Percentiles rank a stretch among this genome's conserved stretches.
Evolutionary conservation across 2,113 vertebrate genomes (phyloP).

Genomic region (Philantomba maxwellii): DNA sequence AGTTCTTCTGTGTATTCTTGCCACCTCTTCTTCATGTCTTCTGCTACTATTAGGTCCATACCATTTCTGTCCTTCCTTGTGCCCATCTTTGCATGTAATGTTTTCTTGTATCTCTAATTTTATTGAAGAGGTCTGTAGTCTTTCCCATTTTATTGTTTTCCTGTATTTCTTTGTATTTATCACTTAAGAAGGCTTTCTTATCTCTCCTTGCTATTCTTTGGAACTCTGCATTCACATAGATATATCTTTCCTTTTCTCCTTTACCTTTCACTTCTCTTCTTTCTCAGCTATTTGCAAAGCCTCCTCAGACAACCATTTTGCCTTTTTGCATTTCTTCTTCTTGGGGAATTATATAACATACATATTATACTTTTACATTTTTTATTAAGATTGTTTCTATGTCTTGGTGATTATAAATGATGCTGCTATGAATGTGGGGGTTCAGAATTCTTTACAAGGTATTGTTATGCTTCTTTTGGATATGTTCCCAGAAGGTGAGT

Average conservation of each 20-base stretch:
- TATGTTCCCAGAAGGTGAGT: not conserved
- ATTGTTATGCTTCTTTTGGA: not conserved
- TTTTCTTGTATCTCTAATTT: accelerated
- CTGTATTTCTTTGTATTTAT: not conserved
- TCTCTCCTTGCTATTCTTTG: not conserved
- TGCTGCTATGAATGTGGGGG: not conserved
- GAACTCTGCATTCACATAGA: not conserved
- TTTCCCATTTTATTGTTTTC: not conserved
- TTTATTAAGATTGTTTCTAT: not conserved
- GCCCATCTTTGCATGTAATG: not conserved
- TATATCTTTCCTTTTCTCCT: not conserved
- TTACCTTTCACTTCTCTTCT: not conserved
- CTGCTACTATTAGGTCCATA: not conserved
- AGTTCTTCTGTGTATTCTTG: not conserved
- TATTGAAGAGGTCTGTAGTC: not conserved
- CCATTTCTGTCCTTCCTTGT: not conserved
- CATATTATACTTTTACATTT: not conserved
- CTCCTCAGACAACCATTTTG: not conserved
- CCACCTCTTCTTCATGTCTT: not conserved
- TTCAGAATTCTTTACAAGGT: not conserved
- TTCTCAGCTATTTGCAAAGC: not conserved
- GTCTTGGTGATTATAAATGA: not conserved
- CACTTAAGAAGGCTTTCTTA: not conserved
- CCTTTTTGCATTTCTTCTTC: not conserved
- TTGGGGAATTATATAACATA: not conserved